phyloP scores from a whole-genome alignment of 2,797 vertebrate genomes.

The Phrynocephalus vlangalii region DNA sequence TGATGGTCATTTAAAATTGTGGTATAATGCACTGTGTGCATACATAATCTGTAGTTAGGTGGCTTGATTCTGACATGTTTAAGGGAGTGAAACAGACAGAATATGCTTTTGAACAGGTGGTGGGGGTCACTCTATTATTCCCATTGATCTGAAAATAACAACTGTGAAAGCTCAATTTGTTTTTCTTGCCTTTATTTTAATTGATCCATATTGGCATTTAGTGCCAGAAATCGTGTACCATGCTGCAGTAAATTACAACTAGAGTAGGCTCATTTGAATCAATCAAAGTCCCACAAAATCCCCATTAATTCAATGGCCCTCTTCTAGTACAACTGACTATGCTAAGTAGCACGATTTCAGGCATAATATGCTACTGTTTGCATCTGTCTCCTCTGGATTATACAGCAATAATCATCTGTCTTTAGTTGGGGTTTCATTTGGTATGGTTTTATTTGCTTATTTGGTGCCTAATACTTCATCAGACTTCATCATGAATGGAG shows the following conservation, averaged over 20 bases:
- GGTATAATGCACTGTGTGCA: not conserved
- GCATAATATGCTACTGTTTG: not conserved
- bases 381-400: constrained; percentile 22
- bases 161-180: not conserved
- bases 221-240: no score
- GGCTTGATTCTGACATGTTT: not conserved
- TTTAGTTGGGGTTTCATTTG: constrained; percentile 13
- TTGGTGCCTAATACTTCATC: not conserved
- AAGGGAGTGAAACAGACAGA: not conserved
- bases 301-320: no score
- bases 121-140: not conserved
- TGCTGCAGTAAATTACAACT: no score
- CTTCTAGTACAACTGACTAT: no score
- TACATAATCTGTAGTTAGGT: not conserved
- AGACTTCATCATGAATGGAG: not conserved
- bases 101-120: constrained; percentile 24
- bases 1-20: not conserved
- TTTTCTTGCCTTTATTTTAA: no score
- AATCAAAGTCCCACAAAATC: not conserved
- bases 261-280: not conserved
- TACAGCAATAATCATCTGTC: not conserved
- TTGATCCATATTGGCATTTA: no score
- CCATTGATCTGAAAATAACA: not conserved
- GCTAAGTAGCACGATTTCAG: no score
- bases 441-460: not conserved